Percentiles rank a stretch among this genome's conserved stretches.
Conservation (phyloP, 2,888 invertebrate genomes). For the Gortyna flavago region DNA sequence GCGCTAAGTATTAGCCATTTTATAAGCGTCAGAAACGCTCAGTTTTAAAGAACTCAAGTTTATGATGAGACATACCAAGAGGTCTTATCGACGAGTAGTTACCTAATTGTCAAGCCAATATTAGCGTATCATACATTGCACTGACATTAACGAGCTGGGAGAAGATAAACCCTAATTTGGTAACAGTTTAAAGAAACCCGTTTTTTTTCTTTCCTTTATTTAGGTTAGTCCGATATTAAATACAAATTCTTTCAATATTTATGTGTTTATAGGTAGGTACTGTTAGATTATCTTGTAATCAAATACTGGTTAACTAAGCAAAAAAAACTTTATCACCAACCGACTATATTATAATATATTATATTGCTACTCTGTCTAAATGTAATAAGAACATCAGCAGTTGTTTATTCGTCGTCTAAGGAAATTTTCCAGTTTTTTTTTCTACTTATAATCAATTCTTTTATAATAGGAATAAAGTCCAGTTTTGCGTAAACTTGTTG, state of each 20-base stretch:
- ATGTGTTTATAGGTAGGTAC: background rate
- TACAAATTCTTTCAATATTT: background rate
- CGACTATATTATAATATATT: conserved; percentile 5
- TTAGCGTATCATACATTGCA: background rate
- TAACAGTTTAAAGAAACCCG: background rate
- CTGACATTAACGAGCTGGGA: background rate
- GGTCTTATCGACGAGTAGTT: background rate
- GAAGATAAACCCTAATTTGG: background rate
- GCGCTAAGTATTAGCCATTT: background rate
- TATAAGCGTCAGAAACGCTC: background rate
- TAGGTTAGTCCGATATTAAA: no score
- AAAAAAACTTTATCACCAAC: conserved; percentile 17
- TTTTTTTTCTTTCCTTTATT: background rate
- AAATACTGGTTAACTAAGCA: background rate
- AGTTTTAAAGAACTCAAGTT: background rate
- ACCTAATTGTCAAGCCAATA: background rate
- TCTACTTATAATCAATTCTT: conserved; percentile 42
- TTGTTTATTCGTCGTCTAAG: conserved; percentile 6
- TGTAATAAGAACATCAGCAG: conserved; percentile 28
- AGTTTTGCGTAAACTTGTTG: conserved; percentile 39
- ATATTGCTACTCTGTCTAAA: conserved; percentile 24
- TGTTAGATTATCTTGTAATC: background rate
- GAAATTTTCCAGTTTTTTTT: conserved; percentile 54
- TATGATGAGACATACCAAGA: background rate
- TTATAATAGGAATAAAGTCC: conserved; percentile 51